Base-by-base conservation (phyloP, 2,888 invertebrate species). In the Penaeus monodon region DNA sequence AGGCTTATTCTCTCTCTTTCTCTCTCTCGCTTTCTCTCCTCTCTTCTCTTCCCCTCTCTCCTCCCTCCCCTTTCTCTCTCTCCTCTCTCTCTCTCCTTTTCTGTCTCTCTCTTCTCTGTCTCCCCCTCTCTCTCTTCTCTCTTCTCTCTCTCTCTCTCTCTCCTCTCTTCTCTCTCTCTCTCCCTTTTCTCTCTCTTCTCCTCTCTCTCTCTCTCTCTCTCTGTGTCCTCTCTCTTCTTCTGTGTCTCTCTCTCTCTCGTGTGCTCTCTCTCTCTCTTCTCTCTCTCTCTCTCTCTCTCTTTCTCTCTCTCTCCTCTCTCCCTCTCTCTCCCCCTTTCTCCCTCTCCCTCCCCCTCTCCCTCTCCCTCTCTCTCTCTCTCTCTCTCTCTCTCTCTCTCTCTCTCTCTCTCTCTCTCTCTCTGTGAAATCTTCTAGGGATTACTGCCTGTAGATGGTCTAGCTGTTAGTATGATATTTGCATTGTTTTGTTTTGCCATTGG, bases 161-260 rank as follows among this genome's bases (percentile, higher is more conserved):
- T 24, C 38, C 2, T n/a, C 33, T 29, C 24, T 1, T 33, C 33
- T 38, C 66, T 44, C 27, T n/a, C 10, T 24, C 65, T 44, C 38
- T 64, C 64, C 63, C 27, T 17, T 29, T 65, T 44, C 38, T 24
- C n/a, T 66, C 22, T n/a, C 14, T 33, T 7, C n/a, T 14, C 17
- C 77, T 24, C 49, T 57, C 3, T 77, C 27, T 77, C n/a, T 27
- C 8, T 57, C 20, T 63, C n/a, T 27, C 64, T 63, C 27, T 63
- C n/a, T 57, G 10, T 29, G 20, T 57, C 29, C 17, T 20, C 10
- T 27, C 20, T 27, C 33, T 38, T 27, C 20, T 38, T 20, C 29
- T 22, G 12, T 33, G 44, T 66, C 66, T 80, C 80, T 80, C 66
- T 66, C 66, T 80, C 80, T 68, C 77, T 80, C n/a, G n/a, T n/a